Evolutionary conservation across 2,888 invertebrate genomes (phyloP), one percentile per base, ranked within the genome.

Genomic region (Stratiomys singularior): DNA sequence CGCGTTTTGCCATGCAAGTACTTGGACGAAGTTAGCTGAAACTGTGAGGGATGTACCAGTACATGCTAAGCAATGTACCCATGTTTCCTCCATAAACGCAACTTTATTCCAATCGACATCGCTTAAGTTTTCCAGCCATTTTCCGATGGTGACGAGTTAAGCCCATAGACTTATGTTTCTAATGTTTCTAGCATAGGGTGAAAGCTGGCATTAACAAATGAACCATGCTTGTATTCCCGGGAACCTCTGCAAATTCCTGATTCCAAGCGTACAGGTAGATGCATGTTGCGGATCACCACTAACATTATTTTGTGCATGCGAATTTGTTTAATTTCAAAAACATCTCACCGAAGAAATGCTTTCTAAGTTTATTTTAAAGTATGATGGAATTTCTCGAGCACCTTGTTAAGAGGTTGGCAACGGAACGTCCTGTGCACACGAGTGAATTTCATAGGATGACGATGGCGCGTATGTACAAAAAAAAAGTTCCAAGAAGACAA

Each of bases 41-140:
- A 15, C 27, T 27, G 27, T 64, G 64, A 28, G n/a, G 37, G 3
- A 37, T 5, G 37, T 37, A 37, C 9, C 9, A 5, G 9, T 9
- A 3, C 3, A 37, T 37, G 3, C 37, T 9, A 37, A 37, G 37
- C 9, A 3, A 37, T 5, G 9, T 9, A 37, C 37, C 3, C 3
- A 37, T n/a, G 15, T 28, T n/a, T 30, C 64, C 28, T 28, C 3
- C n/a, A 46, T 52, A 71, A 1, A 71, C 15, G 47, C 46, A 71
- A 25, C 47, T 47, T 52, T 47, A 47, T 27, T 46, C 21, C 47
- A 52, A 71, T 71, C 5, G 52, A 44, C 37, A 37, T 37, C 64
- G 23, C 21, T 30, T 1, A 66, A 18, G 3, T 30, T 66, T 37
- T 60, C 18, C 9, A 66, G 18, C 67, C 21, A 44, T 21, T 23